Percentiles rank a stretch among this genome's conserved stretches.
Evolutionary conservation across 1,140 invertebrate species (phyloP).

Genomic region (Coelopa frigida): DNA sequence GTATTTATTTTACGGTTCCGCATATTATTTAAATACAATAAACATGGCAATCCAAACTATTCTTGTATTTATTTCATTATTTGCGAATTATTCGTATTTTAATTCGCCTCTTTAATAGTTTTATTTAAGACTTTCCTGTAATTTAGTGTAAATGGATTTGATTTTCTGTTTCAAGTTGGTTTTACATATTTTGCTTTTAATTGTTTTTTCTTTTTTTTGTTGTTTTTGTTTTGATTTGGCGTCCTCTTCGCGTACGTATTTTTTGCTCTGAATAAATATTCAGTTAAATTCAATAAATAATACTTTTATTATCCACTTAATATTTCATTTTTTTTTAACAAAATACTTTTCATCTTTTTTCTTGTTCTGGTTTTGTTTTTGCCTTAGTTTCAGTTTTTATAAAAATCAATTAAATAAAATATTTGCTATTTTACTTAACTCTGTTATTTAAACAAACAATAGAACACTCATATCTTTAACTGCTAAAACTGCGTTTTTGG

Average conservation of each 20-base stretch:
- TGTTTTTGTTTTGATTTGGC: no score
- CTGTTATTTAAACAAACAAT: no score
- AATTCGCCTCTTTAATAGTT: background rate
- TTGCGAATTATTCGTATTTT: background rate
- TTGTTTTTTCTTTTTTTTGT: no score
- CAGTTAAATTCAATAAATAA: slow-evolving; percentile 3
- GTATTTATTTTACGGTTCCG: background rate
- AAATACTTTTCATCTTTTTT: background rate
- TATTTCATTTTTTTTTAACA: background rate
- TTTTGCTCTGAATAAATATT: background rate
- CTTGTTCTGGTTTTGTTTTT: background rate
- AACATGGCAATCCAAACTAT: background rate
- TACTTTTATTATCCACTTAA: slow-evolving; percentile 1
- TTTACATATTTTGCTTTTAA: no score
- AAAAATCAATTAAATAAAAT: no score
- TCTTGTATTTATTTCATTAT: no score
- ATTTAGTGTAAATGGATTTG: no score
- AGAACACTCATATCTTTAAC: no score
- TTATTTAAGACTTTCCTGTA: background rate
- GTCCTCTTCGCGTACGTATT: no score
- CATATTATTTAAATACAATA: background rate
- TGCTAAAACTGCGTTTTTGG: no score
- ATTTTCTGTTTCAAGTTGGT: no score
- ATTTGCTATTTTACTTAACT: no score
- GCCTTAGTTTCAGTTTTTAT: background rate